phyloP scores from a whole-genome alignment of 2,888 invertebrate genomes.

The Prenolepis imparis region DNA sequence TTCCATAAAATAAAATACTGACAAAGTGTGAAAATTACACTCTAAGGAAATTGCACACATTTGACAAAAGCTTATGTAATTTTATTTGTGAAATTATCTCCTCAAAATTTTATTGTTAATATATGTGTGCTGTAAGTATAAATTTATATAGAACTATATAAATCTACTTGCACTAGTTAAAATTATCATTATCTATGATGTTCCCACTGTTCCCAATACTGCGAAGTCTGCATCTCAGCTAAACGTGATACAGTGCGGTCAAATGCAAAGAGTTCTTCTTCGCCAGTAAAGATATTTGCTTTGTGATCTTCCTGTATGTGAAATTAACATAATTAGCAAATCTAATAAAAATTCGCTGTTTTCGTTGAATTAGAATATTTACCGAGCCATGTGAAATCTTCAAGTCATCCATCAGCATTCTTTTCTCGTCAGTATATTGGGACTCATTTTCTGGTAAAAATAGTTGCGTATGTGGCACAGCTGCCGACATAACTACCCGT shows the following conservation, averaged over 20 bases:
- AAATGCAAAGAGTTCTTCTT: conserved; percentile 99
- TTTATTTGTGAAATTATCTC: conserved; percentile 5
- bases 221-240: conserved; percentile 97
- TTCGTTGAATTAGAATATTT: conserved; percentile 79
- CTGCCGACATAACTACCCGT: conserved; percentile 94
- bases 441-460: conserved; percentile 88
- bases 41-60: not conserved
- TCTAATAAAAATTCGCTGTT: conserved; percentile 7
- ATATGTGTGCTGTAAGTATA: conserved; percentile 15
- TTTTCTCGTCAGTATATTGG: conserved; percentile 92
- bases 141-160: conserved; percentile 47
- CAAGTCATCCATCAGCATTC: conserved; percentile 98
- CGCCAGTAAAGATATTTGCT: conserved; percentile 98
- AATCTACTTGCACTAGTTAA: conserved; percentile 59
- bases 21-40: not conserved
- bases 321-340: conserved; percentile 20
- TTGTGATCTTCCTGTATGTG: conserved; percentile 90
- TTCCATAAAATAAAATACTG: conserved; percentile 22
- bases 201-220: conserved; percentile 96
- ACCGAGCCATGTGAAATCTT: conserved; percentile 93
- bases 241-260: conserved; percentile 97
- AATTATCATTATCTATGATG: conserved; percentile 75
- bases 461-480: conserved; percentile 91
- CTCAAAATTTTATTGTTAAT: conserved; percentile 3
- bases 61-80: conserved; percentile 15